Evolutionary conservation across 2,888 invertebrate genomes (phyloP).

Genomic region (Dicycla oo): DNA sequence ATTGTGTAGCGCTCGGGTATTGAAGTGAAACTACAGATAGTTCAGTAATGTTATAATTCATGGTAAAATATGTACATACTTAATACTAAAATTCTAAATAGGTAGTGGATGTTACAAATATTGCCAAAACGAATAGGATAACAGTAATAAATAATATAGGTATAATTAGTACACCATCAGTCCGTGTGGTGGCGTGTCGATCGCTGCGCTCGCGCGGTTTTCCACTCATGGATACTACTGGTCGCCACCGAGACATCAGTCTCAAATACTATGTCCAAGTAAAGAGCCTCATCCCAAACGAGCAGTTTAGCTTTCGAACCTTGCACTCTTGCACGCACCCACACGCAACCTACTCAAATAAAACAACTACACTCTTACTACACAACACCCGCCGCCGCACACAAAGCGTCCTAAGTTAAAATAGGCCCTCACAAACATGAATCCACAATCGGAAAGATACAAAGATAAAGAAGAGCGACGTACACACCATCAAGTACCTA

Average conservation of each 20-base stretch:
- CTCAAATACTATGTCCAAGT: not conserved
- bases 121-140: not conserved
- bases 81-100: conserved; percentile 8
- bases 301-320: not conserved
- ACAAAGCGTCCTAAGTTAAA: not conserved
- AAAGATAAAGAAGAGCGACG: not conserved
- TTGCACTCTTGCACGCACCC: not conserved
- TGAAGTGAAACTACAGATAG: conserved; percentile 4
- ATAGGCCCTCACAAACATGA: not conserved
- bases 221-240: not conserved
- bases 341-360: not conserved
- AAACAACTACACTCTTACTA: not conserved
- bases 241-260: not conserved
- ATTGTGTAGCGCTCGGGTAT: not conserved
- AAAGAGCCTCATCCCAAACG: not conserved
- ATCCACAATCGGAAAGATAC: not conserved
- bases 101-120: not conserved
- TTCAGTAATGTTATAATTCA: conserved; percentile 11
- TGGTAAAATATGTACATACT: conserved; percentile 7
- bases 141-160: not conserved
- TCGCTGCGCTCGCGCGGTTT: not conserved
- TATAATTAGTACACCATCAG: not conserved
- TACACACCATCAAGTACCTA: not conserved
- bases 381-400: not conserved
- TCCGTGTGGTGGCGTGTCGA: not conserved